phyloP scores from a whole-genome alignment of 2,888 invertebrate genomes.

The Phalangium opilio region DNA sequence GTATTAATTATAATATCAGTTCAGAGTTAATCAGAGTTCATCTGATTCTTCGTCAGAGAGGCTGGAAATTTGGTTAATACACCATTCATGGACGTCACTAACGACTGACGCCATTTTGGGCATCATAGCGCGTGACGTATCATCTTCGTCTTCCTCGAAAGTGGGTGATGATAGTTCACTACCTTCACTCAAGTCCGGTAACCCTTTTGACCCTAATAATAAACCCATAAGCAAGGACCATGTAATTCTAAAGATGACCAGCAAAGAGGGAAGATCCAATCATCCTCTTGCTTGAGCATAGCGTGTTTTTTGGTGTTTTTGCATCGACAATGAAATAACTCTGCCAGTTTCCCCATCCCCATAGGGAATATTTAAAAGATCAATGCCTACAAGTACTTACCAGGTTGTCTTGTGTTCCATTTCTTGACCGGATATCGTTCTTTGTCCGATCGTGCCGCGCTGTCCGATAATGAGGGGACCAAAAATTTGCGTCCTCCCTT shows the following conservation, averaged over 20 bases:
- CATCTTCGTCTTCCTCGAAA: constrained; percentile 14
- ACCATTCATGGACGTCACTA: constrained; percentile 67
- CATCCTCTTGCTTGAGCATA: no score
- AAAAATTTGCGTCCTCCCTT: constrained; percentile 30
- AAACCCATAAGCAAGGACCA: no score
- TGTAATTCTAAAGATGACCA: no score
- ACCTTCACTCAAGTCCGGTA: constrained; percentile 42
- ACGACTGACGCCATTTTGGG: constrained; percentile 31
- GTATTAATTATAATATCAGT: no score
- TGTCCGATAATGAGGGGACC: constrained; percentile 32
- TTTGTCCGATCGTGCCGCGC: constrained; percentile 28
- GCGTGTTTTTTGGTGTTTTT: no score
- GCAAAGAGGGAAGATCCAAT: no score
- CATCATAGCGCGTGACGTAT: constrained; percentile 6
- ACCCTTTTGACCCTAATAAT: constrained; percentile 23
- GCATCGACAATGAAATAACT: no score
- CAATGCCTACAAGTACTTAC: no score
- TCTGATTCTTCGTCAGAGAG: constrained; percentile 12
- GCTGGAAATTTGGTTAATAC: constrained; percentile 44
- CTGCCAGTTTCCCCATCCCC: no score
- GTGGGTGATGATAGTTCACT: constrained; percentile 19
- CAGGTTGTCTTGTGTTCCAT: constrained; percentile 27
- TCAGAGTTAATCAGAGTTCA: constrained; percentile 3
- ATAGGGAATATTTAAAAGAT: no score
- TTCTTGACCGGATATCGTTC: constrained; percentile 30